Evolutionary conservation across 2,113 vertebrate species (phyloP), one percentile per base, ranked within the genome.

Genomic region (Excalfactoria chinensis): DNA sequence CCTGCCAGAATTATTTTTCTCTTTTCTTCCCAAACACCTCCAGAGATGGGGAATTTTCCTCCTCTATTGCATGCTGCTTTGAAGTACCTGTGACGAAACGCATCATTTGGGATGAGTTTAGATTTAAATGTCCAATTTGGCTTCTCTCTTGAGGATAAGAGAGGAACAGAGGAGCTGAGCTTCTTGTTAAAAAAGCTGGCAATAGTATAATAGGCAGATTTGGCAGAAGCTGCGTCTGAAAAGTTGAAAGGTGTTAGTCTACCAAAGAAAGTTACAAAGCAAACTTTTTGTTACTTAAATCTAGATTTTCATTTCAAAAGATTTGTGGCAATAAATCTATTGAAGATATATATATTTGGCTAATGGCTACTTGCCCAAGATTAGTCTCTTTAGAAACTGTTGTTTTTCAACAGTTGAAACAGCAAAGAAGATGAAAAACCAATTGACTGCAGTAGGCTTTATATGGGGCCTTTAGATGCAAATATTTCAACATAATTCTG

Each of bases 401-500:
- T 81, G 40, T 37, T 94, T 87, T 94, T 88, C 62, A 78, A 40
- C 23, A 68, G 62, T 30, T 91, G 76, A 91, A 86, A 51, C 23
- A 86, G 66, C 41, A 81, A 90, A 88, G 76, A 90, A 41, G 69
- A 89, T 5, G 51, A 94, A 95, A 86, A 91, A 34, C 28, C 35
- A 74, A 74, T 84, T 0, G 0, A 23, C 40, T 74, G 63, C 37
- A 51, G 56, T 41, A 34, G 22, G 63, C 18, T 96, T 85, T 93
- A 63, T 87, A 53, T 44, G 51, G 48, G 68, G 46, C 51, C 64
- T 73, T 93, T 84, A 44, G 46, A 80, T 68, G 59, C 56, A 87
- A 94, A 89, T 77, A 89, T 56, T 85, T 87, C 26, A 80, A 85
- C n/a, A 44, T 92, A 83, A 92, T 94, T 94, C 91, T 86, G 76